These are phyloP conservation scores for Hydropsyche betteni DNA, from an alignment of 2,888 invertebrate species.

Conservation along the genomic window DNA sequence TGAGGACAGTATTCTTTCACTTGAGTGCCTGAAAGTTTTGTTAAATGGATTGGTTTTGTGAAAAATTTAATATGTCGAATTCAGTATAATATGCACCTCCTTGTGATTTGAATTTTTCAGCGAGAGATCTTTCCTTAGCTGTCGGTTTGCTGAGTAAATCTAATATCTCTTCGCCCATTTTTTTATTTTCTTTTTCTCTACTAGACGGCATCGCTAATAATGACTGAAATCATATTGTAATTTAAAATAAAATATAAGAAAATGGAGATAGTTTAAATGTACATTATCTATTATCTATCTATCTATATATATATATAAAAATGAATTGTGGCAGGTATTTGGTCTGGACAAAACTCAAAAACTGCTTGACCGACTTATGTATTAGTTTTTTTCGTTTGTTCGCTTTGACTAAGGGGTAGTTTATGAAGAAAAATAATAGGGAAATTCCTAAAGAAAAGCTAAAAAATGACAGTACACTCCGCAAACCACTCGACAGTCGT, in stretches of 20 bases:
- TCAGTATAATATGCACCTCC: slow-evolving; percentile 68
- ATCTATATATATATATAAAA: too few relatives aligned
- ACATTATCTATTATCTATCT: too few relatives aligned
- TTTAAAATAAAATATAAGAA: not conserved
- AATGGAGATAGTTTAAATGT: too few relatives aligned
- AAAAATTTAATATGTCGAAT: not conserved
- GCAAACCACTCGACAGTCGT: too few relatives aligned
- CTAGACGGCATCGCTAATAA: slow-evolving; percentile 92
- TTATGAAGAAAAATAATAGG: too few relatives aligned
- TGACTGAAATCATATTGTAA: slow-evolving; percentile 67
- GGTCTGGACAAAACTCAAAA: too few relatives aligned
- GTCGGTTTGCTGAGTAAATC: slow-evolving; percentile 94
- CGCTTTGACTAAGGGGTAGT: too few relatives aligned
- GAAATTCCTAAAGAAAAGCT: too few relatives aligned
- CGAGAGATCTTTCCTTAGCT: slow-evolving; percentile 94
- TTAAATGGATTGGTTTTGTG: slow-evolving; percentile 25
- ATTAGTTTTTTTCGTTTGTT: too few relatives aligned
- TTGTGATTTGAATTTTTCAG: slow-evolving; percentile 95
- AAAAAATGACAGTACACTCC: too few relatives aligned
- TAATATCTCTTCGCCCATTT: slow-evolving; percentile 94
- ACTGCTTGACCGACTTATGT: too few relatives aligned
- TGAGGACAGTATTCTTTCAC: slow-evolving; percentile 97
- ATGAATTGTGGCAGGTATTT: too few relatives aligned
- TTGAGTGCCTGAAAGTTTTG: slow-evolving; percentile 69
- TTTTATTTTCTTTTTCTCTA: slow-evolving; percentile 93